Conservation (phyloP, 2,113 vertebrate species). For the Climacteris rufus region DNA sequence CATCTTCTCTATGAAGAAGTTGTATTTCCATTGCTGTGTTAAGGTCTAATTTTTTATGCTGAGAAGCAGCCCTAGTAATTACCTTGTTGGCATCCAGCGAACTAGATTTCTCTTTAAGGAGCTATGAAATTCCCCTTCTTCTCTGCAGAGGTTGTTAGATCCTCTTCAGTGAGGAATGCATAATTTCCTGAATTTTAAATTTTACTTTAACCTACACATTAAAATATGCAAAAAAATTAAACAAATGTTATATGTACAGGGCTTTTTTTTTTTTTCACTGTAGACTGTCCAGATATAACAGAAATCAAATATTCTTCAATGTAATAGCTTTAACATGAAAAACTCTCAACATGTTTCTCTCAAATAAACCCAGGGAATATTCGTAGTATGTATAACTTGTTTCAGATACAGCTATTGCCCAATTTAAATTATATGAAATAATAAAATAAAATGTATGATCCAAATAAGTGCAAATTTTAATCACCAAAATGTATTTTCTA, state of each 20-base stretch:
- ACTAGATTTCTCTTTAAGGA: neutral
- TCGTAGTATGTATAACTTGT: neutral
- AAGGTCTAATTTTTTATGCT: neutral
- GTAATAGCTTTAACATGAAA: neutral
- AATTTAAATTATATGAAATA: neutral
- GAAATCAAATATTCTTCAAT: neutral
- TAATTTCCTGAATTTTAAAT: neutral
- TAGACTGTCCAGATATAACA: neutral
- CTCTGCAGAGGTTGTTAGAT: neutral
- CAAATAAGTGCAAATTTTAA: neutral
- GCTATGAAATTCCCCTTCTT: neutral
- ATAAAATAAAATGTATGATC: neutral
- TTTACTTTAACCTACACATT: neutral
- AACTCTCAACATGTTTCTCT: neutral
- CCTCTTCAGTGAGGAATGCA: neutral
- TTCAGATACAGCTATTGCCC: neutral
- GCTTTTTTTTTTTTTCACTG: fast-evolving
- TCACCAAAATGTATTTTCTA: neutral
- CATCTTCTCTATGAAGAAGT: neutral
- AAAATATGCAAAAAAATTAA: neutral
- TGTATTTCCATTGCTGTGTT: neutral
- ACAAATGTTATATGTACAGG: neutral
- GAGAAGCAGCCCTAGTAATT: neutral
- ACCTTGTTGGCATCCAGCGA: neutral
- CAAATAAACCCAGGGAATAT: neutral